These are phyloP conservation scores for Delphinus delphis DNA, from an alignment of 2,113 vertebrate species.

Conservation along the genomic window DNA sequence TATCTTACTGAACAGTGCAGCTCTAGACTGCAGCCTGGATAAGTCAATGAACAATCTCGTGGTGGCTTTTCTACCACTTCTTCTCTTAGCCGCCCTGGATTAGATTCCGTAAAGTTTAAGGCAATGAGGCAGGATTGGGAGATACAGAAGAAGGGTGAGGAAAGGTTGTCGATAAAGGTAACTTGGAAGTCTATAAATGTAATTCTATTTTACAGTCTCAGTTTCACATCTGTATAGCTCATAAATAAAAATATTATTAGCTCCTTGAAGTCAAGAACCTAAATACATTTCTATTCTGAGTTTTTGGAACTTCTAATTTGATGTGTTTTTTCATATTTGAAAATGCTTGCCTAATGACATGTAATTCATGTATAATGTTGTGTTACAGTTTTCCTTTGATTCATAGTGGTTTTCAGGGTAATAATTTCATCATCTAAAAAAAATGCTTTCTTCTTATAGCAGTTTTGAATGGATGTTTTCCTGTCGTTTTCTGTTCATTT, in stretches of 20 bases:
- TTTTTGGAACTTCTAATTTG: not conserved
- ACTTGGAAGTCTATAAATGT: not conserved
- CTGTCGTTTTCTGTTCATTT: not conserved
- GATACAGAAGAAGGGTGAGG: not conserved
- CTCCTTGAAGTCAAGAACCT: not conserved
- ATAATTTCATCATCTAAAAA: not conserved
- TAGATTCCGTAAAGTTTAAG: not conserved
- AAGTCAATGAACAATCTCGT: not conserved
- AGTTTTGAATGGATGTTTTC: not conserved
- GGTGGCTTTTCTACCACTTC: not conserved
- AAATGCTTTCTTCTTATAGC: not conserved
- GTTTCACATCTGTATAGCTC: not conserved
- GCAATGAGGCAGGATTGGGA: not conserved
- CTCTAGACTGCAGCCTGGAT: not conserved
- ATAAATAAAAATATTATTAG: not conserved
- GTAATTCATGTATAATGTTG: not conserved
- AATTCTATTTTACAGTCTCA: not conserved
- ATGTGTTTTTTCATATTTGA: not conserved
- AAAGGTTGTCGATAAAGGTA: not conserved
- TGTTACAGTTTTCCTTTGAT: not conserved
- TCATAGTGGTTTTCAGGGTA: slow-evolving; percentile 9
- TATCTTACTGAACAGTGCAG: not conserved
- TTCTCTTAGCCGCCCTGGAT: not conserved
- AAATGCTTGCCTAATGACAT: not conserved
- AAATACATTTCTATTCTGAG: not conserved